Conservation (phyloP, 2,113 vertebrate species). For the Candoia aspera region DNA sequence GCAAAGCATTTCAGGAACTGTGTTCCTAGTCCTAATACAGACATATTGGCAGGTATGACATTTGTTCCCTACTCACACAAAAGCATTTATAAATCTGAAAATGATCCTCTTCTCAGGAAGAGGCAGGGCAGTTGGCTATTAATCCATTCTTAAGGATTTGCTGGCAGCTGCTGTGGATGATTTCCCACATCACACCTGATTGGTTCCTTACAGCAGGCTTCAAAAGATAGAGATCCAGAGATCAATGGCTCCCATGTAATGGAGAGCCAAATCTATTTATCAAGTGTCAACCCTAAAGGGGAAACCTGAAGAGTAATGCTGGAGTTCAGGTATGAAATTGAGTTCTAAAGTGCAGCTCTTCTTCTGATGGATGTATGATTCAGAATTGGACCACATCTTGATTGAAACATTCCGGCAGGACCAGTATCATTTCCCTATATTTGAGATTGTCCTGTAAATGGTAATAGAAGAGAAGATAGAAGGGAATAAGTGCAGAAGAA, state of each 20-base stretch:
- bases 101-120: neutral
- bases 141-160: neutral
- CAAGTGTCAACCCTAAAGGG: neutral
- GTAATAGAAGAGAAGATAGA: neutral
- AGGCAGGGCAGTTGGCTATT: neutral
- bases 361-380: no score
- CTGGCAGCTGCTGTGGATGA: neutral
- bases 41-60: neutral
- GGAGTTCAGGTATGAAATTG: neutral
- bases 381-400: no score
- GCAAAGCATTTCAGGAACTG: no score
- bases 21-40: neutral
- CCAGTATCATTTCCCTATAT: neutral
- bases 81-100: neutral
- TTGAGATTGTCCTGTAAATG: neutral
- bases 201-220: neutral
- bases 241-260: neutral
- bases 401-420: neutral
- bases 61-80: neutral
- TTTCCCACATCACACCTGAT: neutral
- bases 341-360: neutral
- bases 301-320: neutral
- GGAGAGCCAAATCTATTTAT: neutral
- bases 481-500: neutral
- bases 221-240: neutral